These are phyloP conservation scores for Polietes domitor DNA, from an alignment of 2,888 invertebrate species.

Conservation along the genomic window DNA sequence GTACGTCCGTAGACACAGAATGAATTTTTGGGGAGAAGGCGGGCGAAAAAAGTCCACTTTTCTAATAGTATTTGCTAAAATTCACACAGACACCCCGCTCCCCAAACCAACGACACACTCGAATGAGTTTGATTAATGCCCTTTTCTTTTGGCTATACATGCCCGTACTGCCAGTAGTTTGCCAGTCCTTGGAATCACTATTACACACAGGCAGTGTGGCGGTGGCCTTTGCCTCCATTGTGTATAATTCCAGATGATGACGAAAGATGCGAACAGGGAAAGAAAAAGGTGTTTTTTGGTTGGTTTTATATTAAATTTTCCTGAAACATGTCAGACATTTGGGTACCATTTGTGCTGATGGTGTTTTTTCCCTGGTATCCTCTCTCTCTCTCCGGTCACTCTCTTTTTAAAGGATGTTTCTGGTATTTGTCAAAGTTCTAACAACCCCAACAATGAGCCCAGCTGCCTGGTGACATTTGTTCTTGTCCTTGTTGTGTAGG, in stretches of 20 bases:
- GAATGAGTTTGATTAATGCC: slow-evolving; percentile 44
- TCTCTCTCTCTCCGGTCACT: too few relatives aligned
- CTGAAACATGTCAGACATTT: slow-evolving; percentile 20
- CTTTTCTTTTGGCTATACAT: slow-evolving; percentile 2
- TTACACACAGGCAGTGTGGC: neutral
- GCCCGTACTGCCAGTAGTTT: neutral
- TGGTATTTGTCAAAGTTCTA: slow-evolving; percentile 8
- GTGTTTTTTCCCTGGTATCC: neutral
- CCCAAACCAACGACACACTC: slow-evolving; percentile 14
- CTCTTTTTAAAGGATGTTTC: too few relatives aligned
- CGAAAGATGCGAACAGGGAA: neutral
- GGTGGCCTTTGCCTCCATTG: neutral
- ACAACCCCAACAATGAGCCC: too few relatives aligned
- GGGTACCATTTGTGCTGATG: slow-evolving; percentile 13
- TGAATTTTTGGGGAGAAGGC: neutral
- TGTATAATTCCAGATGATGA: neutral
- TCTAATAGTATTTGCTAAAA: neutral
- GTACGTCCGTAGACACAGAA: neutral
- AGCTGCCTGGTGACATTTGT: neutral
- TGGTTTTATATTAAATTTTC: slow-evolving; percentile 39
- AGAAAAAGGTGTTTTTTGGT: slow-evolving; percentile 36
- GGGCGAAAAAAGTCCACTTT: neutral
- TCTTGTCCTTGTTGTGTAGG: slow-evolving; percentile 2
- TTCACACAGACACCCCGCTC: neutral
- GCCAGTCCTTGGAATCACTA: neutral